Evolutionary conservation across 2,888 invertebrate species (phyloP).

Genomic region (Yponomeuta evonymella): DNA sequence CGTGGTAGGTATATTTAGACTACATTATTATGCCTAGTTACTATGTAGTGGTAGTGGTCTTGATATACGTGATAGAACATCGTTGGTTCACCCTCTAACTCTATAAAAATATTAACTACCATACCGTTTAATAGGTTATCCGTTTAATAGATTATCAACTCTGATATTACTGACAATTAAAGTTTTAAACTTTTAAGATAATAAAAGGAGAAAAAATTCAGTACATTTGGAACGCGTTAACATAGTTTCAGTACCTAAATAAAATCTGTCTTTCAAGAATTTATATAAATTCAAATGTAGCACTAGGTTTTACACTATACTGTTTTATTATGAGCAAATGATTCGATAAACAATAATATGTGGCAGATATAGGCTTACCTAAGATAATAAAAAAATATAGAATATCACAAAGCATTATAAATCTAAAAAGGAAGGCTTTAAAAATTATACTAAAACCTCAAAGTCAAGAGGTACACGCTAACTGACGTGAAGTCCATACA

Average conservation of each 20-base stretch:
- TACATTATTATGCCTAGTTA: not conserved
- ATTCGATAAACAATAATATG: not conserved
- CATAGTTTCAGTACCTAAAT: slow-evolving; percentile 16
- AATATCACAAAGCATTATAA: slow-evolving; percentile 6
- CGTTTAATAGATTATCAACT: too few species aligned
- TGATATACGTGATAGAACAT: not conserved
- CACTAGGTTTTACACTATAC: not conserved
- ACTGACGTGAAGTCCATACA: not conserved
- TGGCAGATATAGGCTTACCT: not conserved
- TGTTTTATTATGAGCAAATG: not conserved
- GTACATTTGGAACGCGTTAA: slow-evolving; percentile 40
- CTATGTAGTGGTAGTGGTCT: not conserved
- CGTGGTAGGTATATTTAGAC: not conserved
- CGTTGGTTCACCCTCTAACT: not conserved
- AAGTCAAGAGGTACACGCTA: not conserved
- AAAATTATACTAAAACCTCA: not conserved
- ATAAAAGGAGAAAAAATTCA: slow-evolving; percentile 10
- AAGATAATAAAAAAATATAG: not conserved
- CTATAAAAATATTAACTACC: not conserved
- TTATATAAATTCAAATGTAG: not conserved
- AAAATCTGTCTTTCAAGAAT: not conserved
- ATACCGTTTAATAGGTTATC: too few species aligned
- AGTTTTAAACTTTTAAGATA: too few species aligned
- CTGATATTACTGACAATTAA: too few species aligned
- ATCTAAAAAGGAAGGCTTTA: not conserved